phyloP scores from a whole-genome alignment of 2,888 invertebrate genomes.

The Meiosimyza platycephala region DNA sequence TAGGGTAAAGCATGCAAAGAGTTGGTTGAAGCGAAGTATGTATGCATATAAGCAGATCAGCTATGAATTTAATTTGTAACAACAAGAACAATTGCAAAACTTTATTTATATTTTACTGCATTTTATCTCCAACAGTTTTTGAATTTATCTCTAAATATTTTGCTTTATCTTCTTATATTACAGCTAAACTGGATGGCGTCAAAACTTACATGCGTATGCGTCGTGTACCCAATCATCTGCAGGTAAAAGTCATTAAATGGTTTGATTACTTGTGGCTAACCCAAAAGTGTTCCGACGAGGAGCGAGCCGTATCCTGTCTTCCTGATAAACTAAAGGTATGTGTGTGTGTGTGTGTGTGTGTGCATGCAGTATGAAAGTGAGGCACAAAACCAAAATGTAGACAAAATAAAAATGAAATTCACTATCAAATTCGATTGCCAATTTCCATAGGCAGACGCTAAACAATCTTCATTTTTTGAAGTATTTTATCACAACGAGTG shows the following conservation, averaged over 20 bases:
- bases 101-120: too few species aligned
- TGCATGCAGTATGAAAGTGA: neutral
- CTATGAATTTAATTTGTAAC: too few species aligned
- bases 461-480: neutral
- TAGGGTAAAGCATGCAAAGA: too few species aligned
- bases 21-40: too few species aligned
- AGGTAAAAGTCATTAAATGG: slow-evolving; percentile 99
- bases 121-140: neutral
- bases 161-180: slow-evolving; percentile 39
- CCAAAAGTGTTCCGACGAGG: slow-evolving; percentile 98
- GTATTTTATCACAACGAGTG: neutral
- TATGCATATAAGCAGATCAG: too few species aligned
- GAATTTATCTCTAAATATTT: neutral
- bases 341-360: too few species aligned
- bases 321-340: slow-evolving; percentile 91
- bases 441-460: neutral
- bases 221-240: slow-evolving; percentile 92
- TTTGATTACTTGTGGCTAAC: slow-evolving; percentile 99
- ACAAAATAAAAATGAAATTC: neutral
- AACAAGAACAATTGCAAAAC: too few species aligned
- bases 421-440: neutral
- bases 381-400: neutral
- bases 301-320: slow-evolving; percentile 93
- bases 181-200: slow-evolving; percentile 97
- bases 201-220: slow-evolving; percentile 99